These are phyloP conservation scores for Cheiracanthium punctorium DNA, from an alignment of 2,888 invertebrate genomes.

Conservation along the genomic window DNA sequence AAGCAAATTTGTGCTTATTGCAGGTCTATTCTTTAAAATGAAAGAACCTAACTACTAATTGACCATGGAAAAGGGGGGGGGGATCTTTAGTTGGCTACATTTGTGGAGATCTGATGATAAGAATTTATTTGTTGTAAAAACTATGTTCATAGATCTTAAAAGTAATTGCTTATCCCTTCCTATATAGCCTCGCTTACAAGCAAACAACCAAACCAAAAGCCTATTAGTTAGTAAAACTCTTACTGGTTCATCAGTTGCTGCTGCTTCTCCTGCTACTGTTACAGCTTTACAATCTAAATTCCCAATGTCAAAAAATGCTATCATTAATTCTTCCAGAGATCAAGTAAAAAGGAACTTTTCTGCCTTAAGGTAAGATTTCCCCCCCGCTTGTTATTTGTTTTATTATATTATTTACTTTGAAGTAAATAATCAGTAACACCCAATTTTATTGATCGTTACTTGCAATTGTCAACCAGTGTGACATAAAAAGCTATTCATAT, in stretches of 20 bases:
- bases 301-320: background rate
- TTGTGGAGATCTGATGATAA: too few species aligned
- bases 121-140: background rate
- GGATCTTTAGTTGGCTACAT: too few species aligned
- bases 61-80: too few species aligned
- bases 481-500: too few species aligned
- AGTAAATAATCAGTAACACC: too few species aligned
- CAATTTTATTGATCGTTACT: too few species aligned
- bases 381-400: too few species aligned
- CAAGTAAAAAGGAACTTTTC: slow-evolving; percentile 60
- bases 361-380: slow-evolving; percentile 38
- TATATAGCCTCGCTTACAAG: slow-evolving; percentile 39
- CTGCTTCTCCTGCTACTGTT: slow-evolving; percentile 65
- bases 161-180: background rate
- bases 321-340: slow-evolving; percentile 34
- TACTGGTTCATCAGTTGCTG: slow-evolving; percentile 48
- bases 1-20: too few species aligned
- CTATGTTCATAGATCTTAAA: background rate
- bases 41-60: too few species aligned
- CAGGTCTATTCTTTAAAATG: too few species aligned
- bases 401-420: too few species aligned
- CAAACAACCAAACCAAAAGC: slow-evolving; percentile 43
- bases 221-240: slow-evolving; percentile 53
- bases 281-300: slow-evolving; percentile 59
- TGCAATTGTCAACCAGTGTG: too few species aligned